A percentile compares a stretch with the other conserved stretches of the same genome.
Conservation (phyloP, 2,888 invertebrate species). For the Troglohyphantes excavatus region DNA sequence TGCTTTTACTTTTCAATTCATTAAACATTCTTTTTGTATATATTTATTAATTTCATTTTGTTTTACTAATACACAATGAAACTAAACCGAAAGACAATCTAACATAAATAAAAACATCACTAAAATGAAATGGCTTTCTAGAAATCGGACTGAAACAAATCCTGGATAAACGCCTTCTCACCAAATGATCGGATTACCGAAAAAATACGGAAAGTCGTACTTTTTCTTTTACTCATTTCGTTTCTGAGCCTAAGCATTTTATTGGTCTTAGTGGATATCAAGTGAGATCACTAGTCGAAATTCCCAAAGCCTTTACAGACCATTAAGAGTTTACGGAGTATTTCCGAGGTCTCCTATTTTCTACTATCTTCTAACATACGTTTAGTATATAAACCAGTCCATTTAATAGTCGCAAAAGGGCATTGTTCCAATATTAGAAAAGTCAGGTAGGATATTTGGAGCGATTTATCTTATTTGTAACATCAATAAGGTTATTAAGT, state of each 20-base stretch:
- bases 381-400: not conserved
- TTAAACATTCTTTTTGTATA: too few relatives aligned
- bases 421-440: not conserved
- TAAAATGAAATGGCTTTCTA: not conserved
- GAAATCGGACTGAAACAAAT: not conserved
- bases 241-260: conserved; percentile 4
- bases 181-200: conserved; percentile 6
- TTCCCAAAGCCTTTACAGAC: conserved; percentile 20
- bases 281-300: not conserved
- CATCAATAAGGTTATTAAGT: not conserved
- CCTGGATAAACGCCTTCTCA: not conserved
- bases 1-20: too few relatives aligned
- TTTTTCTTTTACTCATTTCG: not conserved
- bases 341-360: not conserved
- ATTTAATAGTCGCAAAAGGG: conserved; percentile 29
- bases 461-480: not conserved
- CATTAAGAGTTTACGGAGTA: conserved; percentile 7
- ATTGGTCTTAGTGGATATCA: not conserved
- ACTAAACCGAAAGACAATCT: not conserved
- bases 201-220: not conserved
- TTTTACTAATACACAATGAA: not conserved
- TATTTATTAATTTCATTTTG: too few relatives aligned
- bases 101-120: not conserved
- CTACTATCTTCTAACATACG: not conserved
- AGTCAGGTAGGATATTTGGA: not conserved